Conservation (phyloP, 2,888 invertebrate genomes). For the Fragum whitleyi region DNA sequence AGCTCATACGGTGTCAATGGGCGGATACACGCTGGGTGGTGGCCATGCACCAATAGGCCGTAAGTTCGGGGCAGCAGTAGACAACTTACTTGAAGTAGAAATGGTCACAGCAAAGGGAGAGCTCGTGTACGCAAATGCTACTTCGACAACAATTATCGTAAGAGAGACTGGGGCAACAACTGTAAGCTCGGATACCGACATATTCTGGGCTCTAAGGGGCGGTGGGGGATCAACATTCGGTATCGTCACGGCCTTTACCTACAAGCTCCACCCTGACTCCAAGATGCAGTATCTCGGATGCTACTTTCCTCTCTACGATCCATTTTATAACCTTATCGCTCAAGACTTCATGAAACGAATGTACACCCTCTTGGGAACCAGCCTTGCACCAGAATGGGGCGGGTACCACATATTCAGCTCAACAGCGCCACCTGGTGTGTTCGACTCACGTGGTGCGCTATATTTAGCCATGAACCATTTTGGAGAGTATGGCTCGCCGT, state of each 20-base stretch:
- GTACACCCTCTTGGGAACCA: slow-evolving; percentile 35
- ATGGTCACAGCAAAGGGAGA: slow-evolving; percentile 57
- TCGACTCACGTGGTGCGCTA: slow-evolving; percentile 17
- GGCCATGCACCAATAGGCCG: slow-evolving; percentile 74
- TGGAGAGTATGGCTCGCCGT: slow-evolving; percentile 50
- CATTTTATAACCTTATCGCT: slow-evolving; percentile 11
- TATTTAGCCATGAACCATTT: slow-evolving; percentile 45
- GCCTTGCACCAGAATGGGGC: slow-evolving; percentile 59
- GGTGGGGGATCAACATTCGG: slow-evolving; percentile 69
- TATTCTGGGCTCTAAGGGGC: slow-evolving; percentile 71
- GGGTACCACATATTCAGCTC: slow-evolving; percentile 48
- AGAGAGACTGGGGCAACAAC: slow-evolving; percentile 18
- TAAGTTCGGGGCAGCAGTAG: slow-evolving; percentile 63
- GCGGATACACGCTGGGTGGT: slow-evolving; percentile 77
- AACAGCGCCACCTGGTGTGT: background rate
- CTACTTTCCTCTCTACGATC: slow-evolving; percentile 27
- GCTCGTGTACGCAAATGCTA: slow-evolving; percentile 43
- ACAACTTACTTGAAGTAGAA: slow-evolving; percentile 63
- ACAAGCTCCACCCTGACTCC: slow-evolving; percentile 53
- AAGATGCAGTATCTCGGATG: slow-evolving; percentile 48
- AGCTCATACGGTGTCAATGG: slow-evolving; percentile 72
- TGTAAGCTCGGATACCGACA: slow-evolving; percentile 38
- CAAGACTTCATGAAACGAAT: slow-evolving; percentile 29
- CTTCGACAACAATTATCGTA: slow-evolving; percentile 24
- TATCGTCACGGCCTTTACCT: slow-evolving; percentile 58